A percentile compares a stretch with the other conserved stretches of the same genome.
These are phyloP conservation scores for Octonoba sinensis DNA, from an alignment of 2,888 invertebrate genomes.

Conservation along the genomic window DNA sequence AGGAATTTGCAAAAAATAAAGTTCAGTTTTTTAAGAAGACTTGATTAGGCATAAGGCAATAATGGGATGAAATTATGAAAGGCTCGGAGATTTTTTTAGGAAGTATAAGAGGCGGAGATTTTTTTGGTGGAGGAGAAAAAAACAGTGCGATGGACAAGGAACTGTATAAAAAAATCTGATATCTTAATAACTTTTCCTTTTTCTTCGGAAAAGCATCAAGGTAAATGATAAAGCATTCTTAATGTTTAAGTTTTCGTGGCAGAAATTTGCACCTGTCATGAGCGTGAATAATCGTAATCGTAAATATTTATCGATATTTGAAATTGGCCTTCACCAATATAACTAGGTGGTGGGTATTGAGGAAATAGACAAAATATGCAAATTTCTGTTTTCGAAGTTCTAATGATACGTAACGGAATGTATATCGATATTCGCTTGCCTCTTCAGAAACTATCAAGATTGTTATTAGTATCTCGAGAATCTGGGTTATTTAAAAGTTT, in stretches of 20 bases:
- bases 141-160: background rate
- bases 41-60: slow-evolving; percentile 59
- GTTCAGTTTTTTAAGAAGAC: slow-evolving; percentile 34
- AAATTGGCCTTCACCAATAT: background rate
- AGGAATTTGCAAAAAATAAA: slow-evolving; percentile 56
- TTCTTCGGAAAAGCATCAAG: slow-evolving; percentile 49
- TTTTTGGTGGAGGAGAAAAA: background rate
- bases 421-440: too few relatives aligned
- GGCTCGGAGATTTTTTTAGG: slow-evolving; percentile 24
- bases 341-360: too few relatives aligned
- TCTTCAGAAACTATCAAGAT: too few relatives aligned
- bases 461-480: too few relatives aligned
- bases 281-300: slow-evolving; percentile 51
- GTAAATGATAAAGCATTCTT: slow-evolving; percentile 31
- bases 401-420: too few relatives aligned
- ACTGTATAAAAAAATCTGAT: slow-evolving; percentile 43
- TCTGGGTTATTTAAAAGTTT: too few relatives aligned
- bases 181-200: slow-evolving; percentile 52
- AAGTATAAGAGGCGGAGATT: background rate
- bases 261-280: slow-evolving; percentile 59
- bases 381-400: too few relatives aligned
- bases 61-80: slow-evolving; percentile 53
- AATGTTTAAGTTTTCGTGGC: background rate
- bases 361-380: too few relatives aligned
- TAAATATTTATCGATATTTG: slow-evolving; percentile 53